Base-by-base conservation (phyloP, 2,797 vertebrate species). In the Coracias cyanogaster region DNA sequence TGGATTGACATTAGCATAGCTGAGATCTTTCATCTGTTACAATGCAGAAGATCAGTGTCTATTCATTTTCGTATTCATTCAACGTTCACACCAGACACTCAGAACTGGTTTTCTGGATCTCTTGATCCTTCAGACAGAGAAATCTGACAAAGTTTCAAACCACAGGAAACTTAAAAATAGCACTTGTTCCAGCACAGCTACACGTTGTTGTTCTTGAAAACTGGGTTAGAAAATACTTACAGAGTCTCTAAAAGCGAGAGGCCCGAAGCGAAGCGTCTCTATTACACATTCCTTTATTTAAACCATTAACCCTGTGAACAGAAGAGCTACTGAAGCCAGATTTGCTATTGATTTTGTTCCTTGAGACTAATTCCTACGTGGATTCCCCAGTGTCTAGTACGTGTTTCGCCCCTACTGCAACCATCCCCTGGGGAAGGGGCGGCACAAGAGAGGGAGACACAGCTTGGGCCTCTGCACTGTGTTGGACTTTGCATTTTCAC, bases 91-190 rank as follows among this genome's bases (percentile, higher is more conserved):
- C 31, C 86, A 92, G 86, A 90, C 93, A 89, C 71, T 87, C 78
- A 70, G 83, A 87, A 82, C 52, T 87, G 55, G 29, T 86, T 87
- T 94, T 93, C 90, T 90, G 93, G 81, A 94, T 93, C 73, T 88
- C 82, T 94, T 33, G 22, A 94, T 94, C 90, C 78, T 92, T 92
- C 48, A 95, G 90, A 94, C 82, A 90, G 89, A 93, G 39, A 90
- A 92, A 94, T 94, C 52, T 90, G 91, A 96, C 86, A 93, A 92
- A 94, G 95, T 94, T 86, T 96, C 57, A 95, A 85, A 95, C 96
- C 95, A 96, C 90, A 96, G 94, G 94, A 96, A 97, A 90, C 78
- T 84, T 91, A 95, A 97, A 94, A 96, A 96, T 96, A 97, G 93
- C 80, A 77, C 77, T 90, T 94, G 93, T 94, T 94, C 93, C 88